Percentiles rank a stretch among this genome's conserved stretches.
Conservation (phyloP, 2,113 vertebrate species). For the Cavia porcellus region DNA sequence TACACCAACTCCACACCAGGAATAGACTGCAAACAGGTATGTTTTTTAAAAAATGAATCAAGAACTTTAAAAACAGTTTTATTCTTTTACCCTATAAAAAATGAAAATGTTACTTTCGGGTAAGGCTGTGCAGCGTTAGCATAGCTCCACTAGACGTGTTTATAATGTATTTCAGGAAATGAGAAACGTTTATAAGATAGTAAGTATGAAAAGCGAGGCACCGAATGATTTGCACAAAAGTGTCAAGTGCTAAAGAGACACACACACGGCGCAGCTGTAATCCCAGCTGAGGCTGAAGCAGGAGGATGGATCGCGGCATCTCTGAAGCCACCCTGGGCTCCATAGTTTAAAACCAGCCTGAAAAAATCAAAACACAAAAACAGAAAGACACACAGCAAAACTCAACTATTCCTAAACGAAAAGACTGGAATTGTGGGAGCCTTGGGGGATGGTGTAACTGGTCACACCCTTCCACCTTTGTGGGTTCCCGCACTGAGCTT, state of each 20-base stretch:
- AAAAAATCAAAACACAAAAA: background rate
- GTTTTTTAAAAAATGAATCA: background rate
- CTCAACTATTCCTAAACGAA: too few species aligned
- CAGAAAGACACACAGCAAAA: background rate
- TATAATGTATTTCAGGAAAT: too few species aligned
- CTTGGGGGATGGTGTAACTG: too few species aligned
- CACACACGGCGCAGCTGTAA: background rate
- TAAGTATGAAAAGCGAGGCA: constrained; percentile 1
- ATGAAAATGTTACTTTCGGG: background rate
- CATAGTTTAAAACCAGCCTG: background rate
- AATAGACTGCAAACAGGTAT: background rate
- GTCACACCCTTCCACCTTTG: too few species aligned
- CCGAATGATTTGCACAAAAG: background rate
- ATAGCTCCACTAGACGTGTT: background rate
- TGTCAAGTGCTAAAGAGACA: background rate
- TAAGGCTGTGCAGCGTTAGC: background rate
- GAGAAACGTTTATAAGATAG: background rate
- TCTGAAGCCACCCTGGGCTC: background rate
- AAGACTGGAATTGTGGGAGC: too few species aligned
- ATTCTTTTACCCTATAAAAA: constrained; percentile 15
- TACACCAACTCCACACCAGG: background rate
- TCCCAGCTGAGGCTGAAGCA: background rate
- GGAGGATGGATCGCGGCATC: too few species aligned
- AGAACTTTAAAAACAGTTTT: background rate
- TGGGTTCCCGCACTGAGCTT: too few species aligned